phyloP scores from a whole-genome alignment of 2,797 vertebrate genomes.

The Simalia tracyae region DNA sequence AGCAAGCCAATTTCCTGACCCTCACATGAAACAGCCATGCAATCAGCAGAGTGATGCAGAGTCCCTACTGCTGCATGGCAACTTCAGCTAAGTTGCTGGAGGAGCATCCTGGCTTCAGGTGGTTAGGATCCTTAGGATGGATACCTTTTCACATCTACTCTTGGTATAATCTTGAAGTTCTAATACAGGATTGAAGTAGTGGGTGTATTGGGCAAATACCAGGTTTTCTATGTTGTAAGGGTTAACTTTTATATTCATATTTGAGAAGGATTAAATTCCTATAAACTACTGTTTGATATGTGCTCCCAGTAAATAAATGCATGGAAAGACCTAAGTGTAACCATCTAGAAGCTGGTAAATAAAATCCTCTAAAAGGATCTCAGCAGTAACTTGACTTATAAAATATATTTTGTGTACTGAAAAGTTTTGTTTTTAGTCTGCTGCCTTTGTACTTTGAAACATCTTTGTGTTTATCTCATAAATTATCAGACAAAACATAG shows the following conservation, averaged over 20 bases:
- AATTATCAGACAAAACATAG: not conserved
- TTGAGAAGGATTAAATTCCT: slow-evolving; percentile 6
- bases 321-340: slow-evolving; percentile 12
- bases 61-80: not conserved
- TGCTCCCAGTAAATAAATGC: slow-evolving; percentile 10
- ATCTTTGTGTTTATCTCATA: not conserved
- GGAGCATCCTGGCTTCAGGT: not conserved
- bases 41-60: not conserved
- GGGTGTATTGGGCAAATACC: not conserved
- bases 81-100: not conserved
- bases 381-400: not conserved
- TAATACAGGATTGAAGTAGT: not conserved
- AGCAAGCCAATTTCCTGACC: not conserved
- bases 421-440: not conserved
- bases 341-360: slow-evolving; percentile 31
- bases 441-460: not conserved
- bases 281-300: slow-evolving; percentile 13
- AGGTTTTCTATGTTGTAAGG: slow-evolving; percentile 8
- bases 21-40: not conserved
- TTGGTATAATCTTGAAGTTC: not conserved
- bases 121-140: not conserved
- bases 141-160: not conserved
- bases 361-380: slow-evolving; percentile 21
- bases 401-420: not conserved
- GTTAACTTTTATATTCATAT: slow-evolving; percentile 14